These are phyloP conservation scores for Dasyprocta punctata DNA, from an alignment of 2,113 vertebrate species.

Conservation along the genomic window DNA sequence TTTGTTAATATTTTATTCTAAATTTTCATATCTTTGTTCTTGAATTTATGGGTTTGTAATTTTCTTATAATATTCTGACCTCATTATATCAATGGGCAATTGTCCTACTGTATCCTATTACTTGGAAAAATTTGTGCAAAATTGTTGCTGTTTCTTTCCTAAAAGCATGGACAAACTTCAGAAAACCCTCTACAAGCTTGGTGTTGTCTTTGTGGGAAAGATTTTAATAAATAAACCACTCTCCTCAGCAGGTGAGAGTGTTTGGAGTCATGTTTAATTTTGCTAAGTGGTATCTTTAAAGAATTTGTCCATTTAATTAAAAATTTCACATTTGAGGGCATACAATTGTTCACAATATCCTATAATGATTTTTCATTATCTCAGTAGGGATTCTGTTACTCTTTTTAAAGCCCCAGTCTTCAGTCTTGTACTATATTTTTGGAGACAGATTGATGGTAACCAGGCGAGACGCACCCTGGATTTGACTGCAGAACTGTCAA, in stretches of 20 bases:
- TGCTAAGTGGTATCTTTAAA: background rate
- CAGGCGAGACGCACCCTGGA: background rate
- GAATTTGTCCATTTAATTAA: background rate
- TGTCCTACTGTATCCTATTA: background rate
- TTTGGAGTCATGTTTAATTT: background rate
- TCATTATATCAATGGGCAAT: background rate
- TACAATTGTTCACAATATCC: background rate
- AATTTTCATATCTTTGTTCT: background rate
- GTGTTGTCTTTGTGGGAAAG: background rate
- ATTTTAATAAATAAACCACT: background rate
- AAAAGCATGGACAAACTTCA: background rate
- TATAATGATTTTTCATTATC: background rate
- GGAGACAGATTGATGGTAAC: accelerated
- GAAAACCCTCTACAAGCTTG: background rate
- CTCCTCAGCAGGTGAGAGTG: background rate
- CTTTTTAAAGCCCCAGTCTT: background rate
- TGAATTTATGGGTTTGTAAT: background rate
- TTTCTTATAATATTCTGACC: background rate
- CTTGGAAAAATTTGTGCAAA: background rate
- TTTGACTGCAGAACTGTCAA: background rate
- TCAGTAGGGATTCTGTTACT: background rate
- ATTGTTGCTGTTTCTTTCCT: background rate
- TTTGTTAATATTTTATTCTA: background rate
- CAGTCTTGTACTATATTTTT: background rate
- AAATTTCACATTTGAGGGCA: background rate